Base-by-base conservation (phyloP, 64 coral and sea anemone species). In the Astreopora myriophthalma region DNA sequence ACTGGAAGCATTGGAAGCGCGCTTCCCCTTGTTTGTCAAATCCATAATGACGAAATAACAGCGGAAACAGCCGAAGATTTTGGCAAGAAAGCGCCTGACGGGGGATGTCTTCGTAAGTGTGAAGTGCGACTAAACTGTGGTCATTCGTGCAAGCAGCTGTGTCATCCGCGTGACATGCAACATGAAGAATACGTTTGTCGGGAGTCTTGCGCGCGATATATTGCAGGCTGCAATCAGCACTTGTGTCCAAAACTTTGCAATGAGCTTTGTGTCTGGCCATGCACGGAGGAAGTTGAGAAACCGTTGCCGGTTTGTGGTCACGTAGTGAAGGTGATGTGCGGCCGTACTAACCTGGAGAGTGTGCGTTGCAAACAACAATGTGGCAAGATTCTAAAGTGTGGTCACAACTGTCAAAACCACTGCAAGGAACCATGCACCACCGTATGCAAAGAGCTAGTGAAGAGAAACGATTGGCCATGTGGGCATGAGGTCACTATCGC, bases 1-100 rank as follows among this genome's bases (percentile, higher is more conserved):
- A 75, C 19, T 33, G 28, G 40, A 10, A 34, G 69, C 0, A 73
- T 93, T 73, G 93, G 93, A 80, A 61, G 80, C 7, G 71, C 46
- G 0, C 75, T 98, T 66, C 73, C 92, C 46, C 57, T 98, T 16
- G 38, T 87, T 38, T 96, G 94, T 69, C 94, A 84, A 92, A 91
- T 49, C 33, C 94, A 96, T 27, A 40, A 66, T 28, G 77, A 78
- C 5, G 92, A 34, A 69, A 26, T 60, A 84, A 89, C 57, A 14
- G 79, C 6, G 5, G 33, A 52, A 40, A 84, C 14, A 39, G 86
- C 58, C 2, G 69, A 92, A 31, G 94, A 96, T 85, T 96, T 96
- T 33, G 30, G 4, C 3, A 44, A 68, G 39, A 88, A 84, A 75
- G 90, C 69, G 24, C 90, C 79, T 7, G 61, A 67, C 24, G 96